phyloP scores from a whole-genome alignment of 2,888 invertebrate species.

The Podotricha telesiphe region DNA sequence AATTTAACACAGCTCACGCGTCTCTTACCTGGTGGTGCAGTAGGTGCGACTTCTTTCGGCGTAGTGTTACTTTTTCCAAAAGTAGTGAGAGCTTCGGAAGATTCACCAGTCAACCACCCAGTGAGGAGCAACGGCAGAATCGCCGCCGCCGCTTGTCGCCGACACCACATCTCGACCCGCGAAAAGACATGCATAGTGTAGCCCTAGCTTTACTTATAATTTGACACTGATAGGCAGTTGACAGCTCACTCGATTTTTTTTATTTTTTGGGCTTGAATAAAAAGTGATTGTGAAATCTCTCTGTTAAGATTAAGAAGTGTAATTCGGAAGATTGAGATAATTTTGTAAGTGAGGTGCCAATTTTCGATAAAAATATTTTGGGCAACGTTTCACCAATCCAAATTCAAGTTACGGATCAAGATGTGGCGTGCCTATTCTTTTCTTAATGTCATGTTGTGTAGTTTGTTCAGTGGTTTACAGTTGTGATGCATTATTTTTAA shows the following conservation, averaged over 20 bases:
- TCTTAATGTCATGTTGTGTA: conserved; percentile 5
- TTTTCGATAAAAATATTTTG: conserved; percentile 1
- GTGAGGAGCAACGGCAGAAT: conserved; percentile 68
- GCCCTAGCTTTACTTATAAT: conserved; percentile 40
- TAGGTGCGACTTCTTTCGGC: conserved; percentile 81
- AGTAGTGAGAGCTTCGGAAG: conserved; percentile 86
- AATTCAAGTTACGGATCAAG: conserved; percentile 50
- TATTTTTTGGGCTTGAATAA: not conserved
- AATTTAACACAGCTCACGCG: conserved; percentile 1
- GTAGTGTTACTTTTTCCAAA: conserved; percentile 87
- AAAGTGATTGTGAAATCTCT: conserved; percentile 9
- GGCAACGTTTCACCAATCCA: conserved; percentile 36
- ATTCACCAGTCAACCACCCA: conserved; percentile 74
- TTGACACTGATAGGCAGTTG: conserved; percentile 38
- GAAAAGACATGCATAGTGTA: conserved; percentile 66
- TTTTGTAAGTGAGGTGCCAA: conserved; percentile 42
- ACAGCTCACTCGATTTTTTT: conserved; percentile 40
- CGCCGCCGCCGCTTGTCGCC: conserved; percentile 65
- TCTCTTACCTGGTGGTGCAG: conserved; percentile 83
- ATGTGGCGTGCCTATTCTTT: conserved; percentile 51
- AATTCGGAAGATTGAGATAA: not conserved
- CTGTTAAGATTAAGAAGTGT: not conserved
- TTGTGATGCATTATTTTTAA: not conserved
- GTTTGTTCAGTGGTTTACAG: not conserved
- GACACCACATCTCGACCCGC: conserved; percentile 76